Evolutionary conservation across 2,113 vertebrate species (phyloP).

Genomic region (Stegostoma tigrinum): DNA sequence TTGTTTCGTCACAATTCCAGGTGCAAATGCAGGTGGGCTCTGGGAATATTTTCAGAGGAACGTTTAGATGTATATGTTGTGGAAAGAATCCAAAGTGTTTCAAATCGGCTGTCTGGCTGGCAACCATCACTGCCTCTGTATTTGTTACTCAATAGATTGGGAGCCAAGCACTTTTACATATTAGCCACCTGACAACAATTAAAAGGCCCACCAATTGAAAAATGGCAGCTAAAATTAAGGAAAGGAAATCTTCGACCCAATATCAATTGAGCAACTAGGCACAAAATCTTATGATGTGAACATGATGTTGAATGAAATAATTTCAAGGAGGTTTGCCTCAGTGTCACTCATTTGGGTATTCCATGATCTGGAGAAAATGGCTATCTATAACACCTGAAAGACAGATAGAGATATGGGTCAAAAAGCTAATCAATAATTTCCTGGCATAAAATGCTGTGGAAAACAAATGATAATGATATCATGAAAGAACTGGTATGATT

Average conservation of each 20-base stretch:
- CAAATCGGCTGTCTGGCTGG: neutral
- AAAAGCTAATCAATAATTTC: neutral
- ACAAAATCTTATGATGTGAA: neutral
- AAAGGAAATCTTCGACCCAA: neutral
- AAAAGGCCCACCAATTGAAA: neutral
- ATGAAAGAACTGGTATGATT: neutral
- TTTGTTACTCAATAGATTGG: neutral
- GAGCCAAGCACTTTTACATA: neutral
- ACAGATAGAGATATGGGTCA: neutral
- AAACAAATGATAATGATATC: neutral
- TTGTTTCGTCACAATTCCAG: neutral
- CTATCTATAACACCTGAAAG: neutral
- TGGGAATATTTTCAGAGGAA: neutral
- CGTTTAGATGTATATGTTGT: neutral
- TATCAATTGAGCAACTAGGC: neutral
- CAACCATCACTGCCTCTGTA: neutral
- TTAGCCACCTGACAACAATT: neutral
- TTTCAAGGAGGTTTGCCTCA: neutral
- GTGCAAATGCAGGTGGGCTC: neutral
- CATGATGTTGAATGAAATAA: neutral
- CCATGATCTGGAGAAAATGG: neutral
- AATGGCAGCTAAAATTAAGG: neutral
- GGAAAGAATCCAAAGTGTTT: neutral
- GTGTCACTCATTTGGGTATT: too few relatives aligned
- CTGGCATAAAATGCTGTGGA: neutral